Percentiles rank a stretch among this genome's conserved stretches.
Conservation (phyloP, 2,888 invertebrate genomes). For the Dascillus cervinus region DNA sequence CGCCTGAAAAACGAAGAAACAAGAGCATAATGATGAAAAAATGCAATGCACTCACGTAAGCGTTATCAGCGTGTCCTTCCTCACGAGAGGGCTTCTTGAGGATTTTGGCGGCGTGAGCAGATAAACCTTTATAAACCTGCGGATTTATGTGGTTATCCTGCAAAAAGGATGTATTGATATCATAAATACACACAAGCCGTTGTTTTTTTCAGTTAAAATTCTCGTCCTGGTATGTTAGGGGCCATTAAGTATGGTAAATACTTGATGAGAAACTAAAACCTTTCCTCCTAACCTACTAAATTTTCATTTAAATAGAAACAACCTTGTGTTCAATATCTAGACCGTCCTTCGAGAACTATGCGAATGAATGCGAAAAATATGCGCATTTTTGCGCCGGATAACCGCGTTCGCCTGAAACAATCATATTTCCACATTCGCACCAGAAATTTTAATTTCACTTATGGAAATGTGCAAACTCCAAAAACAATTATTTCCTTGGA, state of each 20-base stretch:
- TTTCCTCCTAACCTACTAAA: too few relatives aligned
- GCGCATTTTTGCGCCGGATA: too few relatives aligned
- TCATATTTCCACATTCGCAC: too few relatives aligned
- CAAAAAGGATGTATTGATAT: slow-evolving; percentile 13
- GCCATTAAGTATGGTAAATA: slow-evolving; percentile 12
- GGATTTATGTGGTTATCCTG: slow-evolving; percentile 28
- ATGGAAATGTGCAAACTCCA: too few relatives aligned
- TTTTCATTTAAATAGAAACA: too few relatives aligned
- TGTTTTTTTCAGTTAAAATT: slow-evolving; percentile 5
- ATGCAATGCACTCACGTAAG: slow-evolving; percentile 11
- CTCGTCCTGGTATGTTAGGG: slow-evolving; percentile 10
- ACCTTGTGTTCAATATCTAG: too few relatives aligned
- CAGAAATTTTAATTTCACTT: too few relatives aligned
- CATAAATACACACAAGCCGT: too few relatives aligned
- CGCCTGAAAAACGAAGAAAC: slow-evolving; percentile 9
- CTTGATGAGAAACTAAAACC: slow-evolving; percentile 9
- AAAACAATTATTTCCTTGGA: too few relatives aligned
- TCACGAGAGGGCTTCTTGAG: slow-evolving; percentile 25
- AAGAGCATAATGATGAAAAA: background rate
- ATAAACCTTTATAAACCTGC: slow-evolving; percentile 28
- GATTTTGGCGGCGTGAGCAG: slow-evolving; percentile 31
- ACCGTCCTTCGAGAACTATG: too few relatives aligned
- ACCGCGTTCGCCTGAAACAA: too few relatives aligned
- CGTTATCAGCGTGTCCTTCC: slow-evolving; percentile 9
- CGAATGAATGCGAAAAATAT: too few relatives aligned